Percentiles rank a stretch among this genome's conserved stretches.
Evolutionary conservation across 2,888 invertebrate species (phyloP).

Genomic region (Lomographa bimaculata): DNA sequence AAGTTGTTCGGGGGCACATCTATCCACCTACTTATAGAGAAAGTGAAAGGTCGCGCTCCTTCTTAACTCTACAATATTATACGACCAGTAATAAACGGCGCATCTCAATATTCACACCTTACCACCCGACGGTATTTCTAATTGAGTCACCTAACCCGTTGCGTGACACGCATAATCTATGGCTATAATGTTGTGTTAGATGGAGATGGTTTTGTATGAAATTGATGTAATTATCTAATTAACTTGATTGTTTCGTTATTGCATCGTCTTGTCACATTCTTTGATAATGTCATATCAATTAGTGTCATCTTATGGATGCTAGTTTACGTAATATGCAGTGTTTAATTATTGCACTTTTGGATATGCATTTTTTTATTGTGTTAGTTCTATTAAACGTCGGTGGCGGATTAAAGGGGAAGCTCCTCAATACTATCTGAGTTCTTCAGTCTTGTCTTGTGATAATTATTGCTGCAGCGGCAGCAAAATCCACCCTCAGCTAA

Average conservation of each 20-base stretch:
- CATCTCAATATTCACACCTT: conserved; percentile 21
- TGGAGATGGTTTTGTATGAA: conserved; percentile 16
- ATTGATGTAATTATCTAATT: conserved; percentile 27
- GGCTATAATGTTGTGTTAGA: conserved; percentile 17
- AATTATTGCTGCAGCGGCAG: too few relatives aligned
- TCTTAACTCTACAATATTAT: conserved; percentile 44
- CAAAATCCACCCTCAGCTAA: too few relatives aligned
- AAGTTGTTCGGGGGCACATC: conserved; percentile 42
- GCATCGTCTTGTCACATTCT: conserved; percentile 19
- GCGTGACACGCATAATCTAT: conserved; percentile 47
- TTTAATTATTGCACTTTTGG: conserved; percentile 5
- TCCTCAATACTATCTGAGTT: too few relatives aligned
- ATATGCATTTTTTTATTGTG: too few relatives aligned
- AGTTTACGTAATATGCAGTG: conserved; percentile 1
- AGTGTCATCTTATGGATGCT: conserved; percentile 14
- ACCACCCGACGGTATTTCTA: conserved; percentile 35
- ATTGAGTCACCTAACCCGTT: conserved; percentile 36
- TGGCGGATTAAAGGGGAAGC: too few relatives aligned
- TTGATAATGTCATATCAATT: conserved; percentile 20
- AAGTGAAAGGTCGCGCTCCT: conserved; percentile 69
- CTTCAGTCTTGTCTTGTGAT: too few relatives aligned
- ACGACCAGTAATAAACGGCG: conserved; percentile 37
- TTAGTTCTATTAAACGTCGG: too few relatives aligned
- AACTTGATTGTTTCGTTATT: conserved; percentile 23
- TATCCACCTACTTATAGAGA: conserved; percentile 51